phyloP scores from a whole-genome alignment of 2,888 invertebrate species.

The Ectropis crepuscularia region DNA sequence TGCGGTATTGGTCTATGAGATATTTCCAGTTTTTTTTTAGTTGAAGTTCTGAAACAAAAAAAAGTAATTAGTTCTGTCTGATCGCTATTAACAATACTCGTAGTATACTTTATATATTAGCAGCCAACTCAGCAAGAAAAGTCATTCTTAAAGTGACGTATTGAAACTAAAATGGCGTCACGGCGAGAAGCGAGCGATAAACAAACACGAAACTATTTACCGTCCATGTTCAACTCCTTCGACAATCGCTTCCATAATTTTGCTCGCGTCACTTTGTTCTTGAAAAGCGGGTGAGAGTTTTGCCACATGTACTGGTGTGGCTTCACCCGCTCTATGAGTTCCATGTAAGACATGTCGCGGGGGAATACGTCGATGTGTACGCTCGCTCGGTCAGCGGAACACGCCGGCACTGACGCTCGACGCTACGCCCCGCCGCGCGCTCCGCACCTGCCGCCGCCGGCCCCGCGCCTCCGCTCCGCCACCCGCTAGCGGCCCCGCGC shows the following conservation, averaged over 20 bases:
- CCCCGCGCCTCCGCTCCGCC: slow-evolving; percentile 2
- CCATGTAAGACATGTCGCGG: slow-evolving; percentile 25
- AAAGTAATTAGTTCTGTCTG: not conserved
- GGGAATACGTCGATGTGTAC: not conserved
- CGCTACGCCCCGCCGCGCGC: slow-evolving; percentile 15
- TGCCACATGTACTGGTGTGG: slow-evolving; percentile 45
- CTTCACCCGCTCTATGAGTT: slow-evolving; percentile 43
- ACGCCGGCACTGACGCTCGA: not conserved
- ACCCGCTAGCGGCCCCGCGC: slow-evolving; percentile 2
- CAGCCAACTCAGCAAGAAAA: too few relatives aligned
- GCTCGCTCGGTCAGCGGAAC: not conserved
- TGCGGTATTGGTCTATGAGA: slow-evolving; percentile 50
- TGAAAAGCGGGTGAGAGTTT: slow-evolving; percentile 40
- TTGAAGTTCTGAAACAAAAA: slow-evolving; percentile 39
- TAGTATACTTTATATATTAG: not conserved
- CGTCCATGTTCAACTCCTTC: slow-evolving; percentile 37
- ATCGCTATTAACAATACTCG: not conserved
- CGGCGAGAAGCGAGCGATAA: not conserved
- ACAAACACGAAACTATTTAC: slow-evolving; percentile 31
- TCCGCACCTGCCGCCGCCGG: not conserved
- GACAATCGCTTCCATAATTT: slow-evolving; percentile 42
- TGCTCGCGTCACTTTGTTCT: slow-evolving; percentile 35
- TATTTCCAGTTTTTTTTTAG: slow-evolving; percentile 52
- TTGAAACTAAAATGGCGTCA: not conserved
- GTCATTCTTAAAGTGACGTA: not conserved